Conservation (phyloP, 1,140 invertebrate species). For the Pseudomyrmex pallidus region DNA sequence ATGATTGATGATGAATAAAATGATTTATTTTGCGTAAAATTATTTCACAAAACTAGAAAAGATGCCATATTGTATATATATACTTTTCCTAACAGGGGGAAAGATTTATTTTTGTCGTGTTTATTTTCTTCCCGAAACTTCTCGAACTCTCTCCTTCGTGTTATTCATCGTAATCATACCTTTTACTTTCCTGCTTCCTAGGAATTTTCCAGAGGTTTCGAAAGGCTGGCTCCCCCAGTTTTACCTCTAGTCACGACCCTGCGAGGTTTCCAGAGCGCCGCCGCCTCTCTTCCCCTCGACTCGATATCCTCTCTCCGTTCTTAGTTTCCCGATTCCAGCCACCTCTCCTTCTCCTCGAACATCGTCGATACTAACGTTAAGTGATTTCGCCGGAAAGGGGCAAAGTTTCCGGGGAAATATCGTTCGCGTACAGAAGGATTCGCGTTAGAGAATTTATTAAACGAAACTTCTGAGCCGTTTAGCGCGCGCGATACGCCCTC, state of each 20-base stretch:
- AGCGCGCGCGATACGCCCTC: constrained; percentile 44
- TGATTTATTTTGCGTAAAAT: not conserved
- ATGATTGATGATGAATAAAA: too few relatives aligned
- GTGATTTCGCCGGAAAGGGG: constrained; percentile 62
- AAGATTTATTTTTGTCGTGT: constrained; percentile 6
- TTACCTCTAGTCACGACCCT: not conserved
- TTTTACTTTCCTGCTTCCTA: not conserved
- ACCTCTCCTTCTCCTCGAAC: not conserved
- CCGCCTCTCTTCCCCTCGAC: not conserved
- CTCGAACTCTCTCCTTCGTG: not conserved
- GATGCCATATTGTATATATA: not conserved
- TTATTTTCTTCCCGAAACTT: not conserved
- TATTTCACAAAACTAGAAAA: not conserved
- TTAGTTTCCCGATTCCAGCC: constrained; percentile 15
- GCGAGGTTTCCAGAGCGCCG: not conserved
- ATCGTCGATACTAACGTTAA: constrained; percentile 59
- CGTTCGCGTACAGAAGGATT: constrained; percentile 35
- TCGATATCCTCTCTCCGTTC: not conserved
- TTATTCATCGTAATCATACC: constrained; percentile 30
- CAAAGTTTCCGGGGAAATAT: constrained; percentile 59
- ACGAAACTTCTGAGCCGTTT: constrained; percentile 71
- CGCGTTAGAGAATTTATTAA: constrained; percentile 68
- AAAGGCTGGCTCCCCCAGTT: not conserved
- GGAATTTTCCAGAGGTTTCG: constrained; percentile 24
- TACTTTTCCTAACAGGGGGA: not conserved